These are phyloP conservation scores for Calameuta filiformis DNA, from an alignment of 2,888 invertebrate species.

Conservation along the genomic window DNA sequence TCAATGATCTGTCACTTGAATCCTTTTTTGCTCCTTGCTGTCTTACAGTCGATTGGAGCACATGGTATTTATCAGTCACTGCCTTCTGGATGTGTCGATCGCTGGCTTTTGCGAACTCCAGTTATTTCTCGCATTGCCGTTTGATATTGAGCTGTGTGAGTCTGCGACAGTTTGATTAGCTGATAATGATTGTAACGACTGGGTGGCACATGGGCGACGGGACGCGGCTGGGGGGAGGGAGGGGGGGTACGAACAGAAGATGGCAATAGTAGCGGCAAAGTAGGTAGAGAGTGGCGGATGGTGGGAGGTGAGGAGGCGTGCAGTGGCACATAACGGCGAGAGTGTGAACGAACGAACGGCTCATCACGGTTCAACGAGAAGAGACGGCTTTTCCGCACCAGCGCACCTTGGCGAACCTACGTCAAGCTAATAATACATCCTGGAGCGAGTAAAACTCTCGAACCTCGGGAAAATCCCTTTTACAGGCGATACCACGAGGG, in stretches of 20 bases:
- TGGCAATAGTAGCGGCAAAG: background rate
- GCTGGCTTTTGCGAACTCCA: background rate
- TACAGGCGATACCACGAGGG: background rate
- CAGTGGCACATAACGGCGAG: slow-evolving; percentile 15
- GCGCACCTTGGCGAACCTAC: slow-evolving; percentile 10
- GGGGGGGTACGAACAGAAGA: background rate
- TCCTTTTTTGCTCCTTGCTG: background rate
- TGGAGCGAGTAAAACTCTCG: slow-evolving; percentile 7
- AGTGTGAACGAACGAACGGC: slow-evolving; percentile 31
- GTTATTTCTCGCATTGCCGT: background rate
- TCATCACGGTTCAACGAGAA: slow-evolving; percentile 30
- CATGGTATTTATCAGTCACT: background rate
- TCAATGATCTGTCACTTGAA: slow-evolving; percentile 30
- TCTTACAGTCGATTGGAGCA: background rate
- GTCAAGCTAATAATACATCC: slow-evolving; percentile 29
- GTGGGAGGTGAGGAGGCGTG: background rate
- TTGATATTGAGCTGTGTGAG: background rate
- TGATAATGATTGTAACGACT: background rate
- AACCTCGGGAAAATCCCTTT: background rate
- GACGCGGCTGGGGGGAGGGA: too few relatives aligned
- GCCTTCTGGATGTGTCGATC: background rate
- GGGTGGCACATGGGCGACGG: background rate
- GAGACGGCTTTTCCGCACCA: slow-evolving; percentile 32
- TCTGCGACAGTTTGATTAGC: background rate
- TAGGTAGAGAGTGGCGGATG: background rate